These are phyloP conservation scores for Hydropsyche tenuis DNA, from an alignment of 1,140 invertebrate genomes.

Conservation along the genomic window DNA sequence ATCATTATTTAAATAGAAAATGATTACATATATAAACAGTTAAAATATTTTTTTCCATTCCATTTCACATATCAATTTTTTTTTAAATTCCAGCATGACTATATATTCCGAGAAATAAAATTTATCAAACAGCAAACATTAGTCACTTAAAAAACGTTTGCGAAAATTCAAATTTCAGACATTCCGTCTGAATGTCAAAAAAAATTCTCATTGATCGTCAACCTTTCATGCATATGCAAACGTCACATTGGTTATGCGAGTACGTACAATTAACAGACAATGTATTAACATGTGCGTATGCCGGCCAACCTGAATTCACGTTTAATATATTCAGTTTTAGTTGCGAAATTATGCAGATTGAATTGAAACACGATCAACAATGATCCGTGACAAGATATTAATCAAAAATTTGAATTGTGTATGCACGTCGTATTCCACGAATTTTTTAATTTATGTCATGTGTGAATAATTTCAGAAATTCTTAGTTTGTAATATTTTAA, in stretches of 20 bases:
- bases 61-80: no score
- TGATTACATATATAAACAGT: no score
- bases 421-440: no score
- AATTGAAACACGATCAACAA: slow-evolving; percentile 15
- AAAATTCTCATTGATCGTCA: neutral
- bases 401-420: no score
- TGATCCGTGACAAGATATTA: neutral
- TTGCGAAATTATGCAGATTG: slow-evolving; percentile 29
- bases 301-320: neutral
- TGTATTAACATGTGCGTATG: neutral
- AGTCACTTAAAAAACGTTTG: neutral
- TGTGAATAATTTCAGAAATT: no score
- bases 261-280: neutral
- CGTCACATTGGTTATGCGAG: neutral
- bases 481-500: no score
- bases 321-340: slow-evolving; percentile 8
- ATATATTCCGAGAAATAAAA: neutral
- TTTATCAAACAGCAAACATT: neutral
- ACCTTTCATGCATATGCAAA: neutral
- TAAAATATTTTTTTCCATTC: no score
- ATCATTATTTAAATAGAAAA: no score
- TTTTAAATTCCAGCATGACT: no score
- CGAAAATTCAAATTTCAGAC: neutral
- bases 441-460: no score
- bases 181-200: neutral